These are phyloP conservation scores for Branchipolynoe longqiensis DNA, from an alignment of 2,888 invertebrate species.

Conservation along the genomic window DNA sequence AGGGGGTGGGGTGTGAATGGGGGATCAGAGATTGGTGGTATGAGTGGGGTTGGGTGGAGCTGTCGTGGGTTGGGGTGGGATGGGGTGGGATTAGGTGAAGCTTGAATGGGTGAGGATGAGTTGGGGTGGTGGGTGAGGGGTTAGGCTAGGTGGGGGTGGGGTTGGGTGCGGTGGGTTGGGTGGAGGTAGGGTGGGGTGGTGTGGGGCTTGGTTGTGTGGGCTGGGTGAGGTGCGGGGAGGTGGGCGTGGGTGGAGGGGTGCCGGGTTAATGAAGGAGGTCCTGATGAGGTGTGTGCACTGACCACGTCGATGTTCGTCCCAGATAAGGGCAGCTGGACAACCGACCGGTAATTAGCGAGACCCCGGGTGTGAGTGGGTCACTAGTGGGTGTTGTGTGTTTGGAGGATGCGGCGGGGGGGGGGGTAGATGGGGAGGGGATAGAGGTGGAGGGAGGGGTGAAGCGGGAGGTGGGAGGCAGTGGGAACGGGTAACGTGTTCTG, in stretches of 20 bases:
- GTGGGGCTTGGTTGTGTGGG: too few species aligned
- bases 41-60: too few species aligned
- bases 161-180: too few species aligned
- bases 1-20: too few species aligned
- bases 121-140: too few species aligned
- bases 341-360: constrained; percentile 26
- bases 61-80: too few species aligned
- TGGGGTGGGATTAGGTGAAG: too few species aligned
- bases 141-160: too few species aligned
- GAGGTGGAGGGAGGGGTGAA: background rate
- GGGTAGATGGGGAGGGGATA: background rate
- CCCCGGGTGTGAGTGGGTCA: background rate
- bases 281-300: constrained; percentile 36
- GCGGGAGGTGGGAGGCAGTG: background rate
- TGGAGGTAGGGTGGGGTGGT: too few species aligned
- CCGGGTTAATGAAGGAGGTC: constrained; percentile 20
- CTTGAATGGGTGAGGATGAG: too few species aligned
- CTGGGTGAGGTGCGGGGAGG: background rate
- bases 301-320: background rate
- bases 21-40: too few species aligned
- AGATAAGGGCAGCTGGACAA: background rate
- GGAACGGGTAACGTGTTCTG: too few species aligned
- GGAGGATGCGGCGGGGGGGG: background rate
- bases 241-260: constrained; percentile 6
- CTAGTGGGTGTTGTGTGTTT: background rate